Conservation (phyloP, 2,113 vertebrate genomes). For the Callaeas wilsoni region DNA sequence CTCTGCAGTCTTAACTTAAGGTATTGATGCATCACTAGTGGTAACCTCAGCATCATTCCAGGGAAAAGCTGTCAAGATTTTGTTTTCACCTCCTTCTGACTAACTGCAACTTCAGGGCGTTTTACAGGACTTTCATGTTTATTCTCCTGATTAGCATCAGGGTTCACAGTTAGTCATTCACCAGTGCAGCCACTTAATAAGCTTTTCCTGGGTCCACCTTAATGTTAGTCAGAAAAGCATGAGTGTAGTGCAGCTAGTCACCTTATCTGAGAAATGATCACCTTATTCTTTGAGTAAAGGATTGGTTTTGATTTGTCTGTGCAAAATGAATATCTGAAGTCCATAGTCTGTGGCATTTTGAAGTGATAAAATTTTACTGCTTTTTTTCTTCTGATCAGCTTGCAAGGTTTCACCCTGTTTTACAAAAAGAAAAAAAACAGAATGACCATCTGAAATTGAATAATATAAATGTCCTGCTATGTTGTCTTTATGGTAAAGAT, state of each 20-base stretch:
- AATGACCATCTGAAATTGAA: not conserved
- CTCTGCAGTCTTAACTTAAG: not conserved
- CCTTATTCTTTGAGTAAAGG: not conserved
- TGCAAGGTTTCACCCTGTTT: not conserved
- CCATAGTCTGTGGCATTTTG: not conserved
- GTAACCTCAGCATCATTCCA: not conserved
- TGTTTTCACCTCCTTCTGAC: conserved; percentile 1
- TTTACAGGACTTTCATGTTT: not conserved
- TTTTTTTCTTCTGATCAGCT: not conserved
- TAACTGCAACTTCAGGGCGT: not conserved
- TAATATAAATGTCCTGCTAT: not conserved
- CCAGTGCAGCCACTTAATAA: not conserved
- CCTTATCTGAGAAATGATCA: not conserved
- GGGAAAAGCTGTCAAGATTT: not conserved
- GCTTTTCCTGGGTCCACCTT: not conserved
- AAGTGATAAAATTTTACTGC: not conserved
- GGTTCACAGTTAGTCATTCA: conserved; percentile 3
- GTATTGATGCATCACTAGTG: not conserved
- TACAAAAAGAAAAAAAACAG: not conserved
- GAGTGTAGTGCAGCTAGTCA: not conserved
- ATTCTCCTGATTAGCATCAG: conserved; percentile 13
- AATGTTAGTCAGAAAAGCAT: not conserved
- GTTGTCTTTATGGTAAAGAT: not conserved
- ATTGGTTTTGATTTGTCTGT: not conserved
- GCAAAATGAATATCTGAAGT: not conserved